Evolutionary conservation across 2,113 vertebrate genomes (phyloP).

Genomic region (Prinia subflava): DNA sequence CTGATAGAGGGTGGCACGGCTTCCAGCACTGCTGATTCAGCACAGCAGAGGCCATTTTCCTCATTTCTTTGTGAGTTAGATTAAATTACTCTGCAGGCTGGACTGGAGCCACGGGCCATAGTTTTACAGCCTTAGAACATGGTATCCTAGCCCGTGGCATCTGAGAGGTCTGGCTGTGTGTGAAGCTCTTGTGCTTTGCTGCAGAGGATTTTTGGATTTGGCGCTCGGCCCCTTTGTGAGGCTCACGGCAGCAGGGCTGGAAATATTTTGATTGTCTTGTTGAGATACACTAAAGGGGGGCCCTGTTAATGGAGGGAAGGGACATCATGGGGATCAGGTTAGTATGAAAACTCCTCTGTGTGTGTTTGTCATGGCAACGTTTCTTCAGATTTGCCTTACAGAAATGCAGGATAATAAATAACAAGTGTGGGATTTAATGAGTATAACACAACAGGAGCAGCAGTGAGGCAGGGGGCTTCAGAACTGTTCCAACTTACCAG

Average conservation of each 20-base stretch:
- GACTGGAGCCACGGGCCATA: slow-evolving; percentile 11
- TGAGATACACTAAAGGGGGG: neutral
- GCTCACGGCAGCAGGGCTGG: neutral
- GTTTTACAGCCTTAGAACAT: slow-evolving; percentile 15
- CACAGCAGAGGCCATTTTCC: slow-evolving; percentile 24
- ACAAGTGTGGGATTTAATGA: neutral
- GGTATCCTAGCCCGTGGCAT: slow-evolving; percentile 29
- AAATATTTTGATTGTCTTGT: slow-evolving; percentile 21
- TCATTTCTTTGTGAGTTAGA: slow-evolving; percentile 41
- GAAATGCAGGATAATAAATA: neutral
- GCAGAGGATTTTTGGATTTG: neutral
- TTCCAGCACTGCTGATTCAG: slow-evolving; percentile 53
- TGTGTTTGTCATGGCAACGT: neutral
- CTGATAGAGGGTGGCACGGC: slow-evolving; percentile 13
- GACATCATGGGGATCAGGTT: neutral
- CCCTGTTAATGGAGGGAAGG: neutral
- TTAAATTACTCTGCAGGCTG: slow-evolving; percentile 50
- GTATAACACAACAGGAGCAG: neutral
- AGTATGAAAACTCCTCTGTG: neutral
- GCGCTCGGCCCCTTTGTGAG: neutral
- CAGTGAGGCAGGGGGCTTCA: neutral
- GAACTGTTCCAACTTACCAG: neutral
- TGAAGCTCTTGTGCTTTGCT: neutral
- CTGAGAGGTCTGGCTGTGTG: neutral
- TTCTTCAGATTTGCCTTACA: neutral